phyloP scores from a whole-genome alignment of 2,113 vertebrate species.

The Chaetodon trifascialis region DNA sequence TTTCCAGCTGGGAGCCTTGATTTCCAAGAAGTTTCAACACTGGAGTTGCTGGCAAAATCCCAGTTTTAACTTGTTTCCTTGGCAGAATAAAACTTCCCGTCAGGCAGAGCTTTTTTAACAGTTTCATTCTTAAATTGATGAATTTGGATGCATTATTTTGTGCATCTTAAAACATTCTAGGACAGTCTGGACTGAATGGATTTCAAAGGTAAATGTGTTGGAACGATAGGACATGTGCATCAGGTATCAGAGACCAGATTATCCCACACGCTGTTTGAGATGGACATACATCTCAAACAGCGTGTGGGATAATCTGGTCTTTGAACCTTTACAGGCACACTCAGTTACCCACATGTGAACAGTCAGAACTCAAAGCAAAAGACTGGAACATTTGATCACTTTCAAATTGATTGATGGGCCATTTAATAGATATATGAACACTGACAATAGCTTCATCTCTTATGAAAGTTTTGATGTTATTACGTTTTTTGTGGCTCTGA shows the following conservation, averaged over 20 bases:
- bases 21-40: constrained; percentile 7
- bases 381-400: too few relatives aligned
- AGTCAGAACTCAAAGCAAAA: neutral
- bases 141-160: neutral
- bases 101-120: neutral
- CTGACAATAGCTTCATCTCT: neutral
- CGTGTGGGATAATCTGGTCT: neutral
- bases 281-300: neutral
- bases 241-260: neutral
- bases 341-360: neutral
- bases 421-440: neutral
- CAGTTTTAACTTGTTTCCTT: neutral
- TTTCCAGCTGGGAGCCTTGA: constrained; percentile 34
- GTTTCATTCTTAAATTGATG: neutral
- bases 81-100: neutral
- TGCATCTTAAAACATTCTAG: neutral
- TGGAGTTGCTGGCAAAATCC: constrained; percentile 8
- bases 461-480: neutral
- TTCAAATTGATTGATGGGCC: neutral
- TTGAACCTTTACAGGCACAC: neutral
- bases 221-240: neutral
- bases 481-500: neutral
- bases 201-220: neutral
- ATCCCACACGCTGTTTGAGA: too few relatives aligned
- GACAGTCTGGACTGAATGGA: neutral